Conservation (phyloP, 2,113 vertebrate species). For the Phalacrocorax carbo region DNA sequence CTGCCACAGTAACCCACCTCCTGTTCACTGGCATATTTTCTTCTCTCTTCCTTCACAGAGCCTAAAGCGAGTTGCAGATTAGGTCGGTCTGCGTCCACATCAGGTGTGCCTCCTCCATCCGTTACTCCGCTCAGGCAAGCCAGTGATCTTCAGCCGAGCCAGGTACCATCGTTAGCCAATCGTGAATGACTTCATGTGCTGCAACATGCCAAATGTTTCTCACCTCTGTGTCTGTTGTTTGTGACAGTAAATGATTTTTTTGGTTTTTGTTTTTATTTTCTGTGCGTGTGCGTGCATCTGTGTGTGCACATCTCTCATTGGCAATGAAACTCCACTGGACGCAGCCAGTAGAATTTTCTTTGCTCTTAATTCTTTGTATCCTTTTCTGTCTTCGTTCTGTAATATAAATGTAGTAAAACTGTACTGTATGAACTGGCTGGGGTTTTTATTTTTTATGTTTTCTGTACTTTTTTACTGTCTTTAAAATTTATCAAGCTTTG, state of each 20-base stretch:
- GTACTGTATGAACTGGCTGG: slow-evolving; percentile 64
- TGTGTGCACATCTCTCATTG: slow-evolving; percentile 60
- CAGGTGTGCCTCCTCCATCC: slow-evolving; percentile 88
- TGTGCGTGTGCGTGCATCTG: slow-evolving; percentile 43
- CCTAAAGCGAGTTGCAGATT: slow-evolving; percentile 85
- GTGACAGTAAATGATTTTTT: slow-evolving; percentile 66
- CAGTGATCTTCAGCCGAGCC: slow-evolving; percentile 86
- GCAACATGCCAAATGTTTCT: slow-evolving; percentile 78
- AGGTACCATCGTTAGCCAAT: slow-evolving; percentile 86
- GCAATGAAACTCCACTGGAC: slow-evolving; percentile 54
- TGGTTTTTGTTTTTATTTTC: slow-evolving; percentile 54
- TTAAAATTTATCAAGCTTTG: slow-evolving; percentile 80
- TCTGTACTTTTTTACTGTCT: slow-evolving; percentile 78
- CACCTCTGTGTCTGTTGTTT: slow-evolving; percentile 79
- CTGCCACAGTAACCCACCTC: neutral
- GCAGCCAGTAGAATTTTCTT: slow-evolving; percentile 61
- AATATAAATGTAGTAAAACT: slow-evolving; percentile 74
- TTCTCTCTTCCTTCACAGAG: slow-evolving; percentile 70
- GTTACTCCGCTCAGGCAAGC: slow-evolving; percentile 84
- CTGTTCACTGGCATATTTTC: neutral
- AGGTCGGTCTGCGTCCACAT: slow-evolving; percentile 90
- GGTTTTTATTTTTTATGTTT: slow-evolving; percentile 62
- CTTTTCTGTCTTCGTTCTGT: slow-evolving; percentile 79
- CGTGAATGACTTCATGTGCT: slow-evolving; percentile 83
- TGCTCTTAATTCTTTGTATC: slow-evolving; percentile 71